phyloP scores from a whole-genome alignment of 2,797 vertebrate genomes.

The Manis crassicaudata region DNA sequence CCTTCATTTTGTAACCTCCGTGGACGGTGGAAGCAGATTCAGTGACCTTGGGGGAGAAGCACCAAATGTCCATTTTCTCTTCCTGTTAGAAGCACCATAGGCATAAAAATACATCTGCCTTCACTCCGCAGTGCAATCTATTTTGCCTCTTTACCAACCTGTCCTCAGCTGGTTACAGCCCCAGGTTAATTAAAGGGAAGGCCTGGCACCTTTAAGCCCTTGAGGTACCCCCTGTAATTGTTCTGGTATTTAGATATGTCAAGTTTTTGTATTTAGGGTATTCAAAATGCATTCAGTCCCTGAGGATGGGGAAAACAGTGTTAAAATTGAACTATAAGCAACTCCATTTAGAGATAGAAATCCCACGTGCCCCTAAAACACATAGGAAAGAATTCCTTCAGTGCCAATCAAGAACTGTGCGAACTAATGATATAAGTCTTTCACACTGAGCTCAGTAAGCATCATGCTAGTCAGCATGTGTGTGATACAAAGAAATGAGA shows the following conservation, averaged over 20 bases:
- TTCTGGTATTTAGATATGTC: conserved; percentile 31
- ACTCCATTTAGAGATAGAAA: background rate
- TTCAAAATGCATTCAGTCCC: conserved; percentile 15
- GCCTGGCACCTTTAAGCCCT: background rate
- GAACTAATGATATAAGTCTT: background rate
- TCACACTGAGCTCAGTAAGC: background rate
- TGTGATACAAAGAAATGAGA: background rate
- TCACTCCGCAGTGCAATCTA: background rate
- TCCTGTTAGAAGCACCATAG: background rate
- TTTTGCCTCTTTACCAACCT: background rate
- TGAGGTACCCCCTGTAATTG: conserved; percentile 32
- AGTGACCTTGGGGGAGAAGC: background rate
- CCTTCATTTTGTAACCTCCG: background rate
- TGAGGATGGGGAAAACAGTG: background rate
- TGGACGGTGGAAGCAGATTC: background rate
- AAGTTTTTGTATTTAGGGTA: conserved; percentile 22
- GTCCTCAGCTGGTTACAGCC: background rate
- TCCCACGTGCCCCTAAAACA: background rate
- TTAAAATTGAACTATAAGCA: background rate
- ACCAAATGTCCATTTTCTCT: background rate
- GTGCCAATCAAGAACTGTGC: background rate
- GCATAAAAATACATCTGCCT: background rate
- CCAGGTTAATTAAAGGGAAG: conserved; percentile 27
- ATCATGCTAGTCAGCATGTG: background rate
- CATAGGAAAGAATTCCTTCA: conserved; percentile 1